A percentile compares a stretch with the other conserved stretches of the same genome.
phyloP scores from a whole-genome alignment of 2,888 invertebrate genomes.

The Thecophora atra region DNA sequence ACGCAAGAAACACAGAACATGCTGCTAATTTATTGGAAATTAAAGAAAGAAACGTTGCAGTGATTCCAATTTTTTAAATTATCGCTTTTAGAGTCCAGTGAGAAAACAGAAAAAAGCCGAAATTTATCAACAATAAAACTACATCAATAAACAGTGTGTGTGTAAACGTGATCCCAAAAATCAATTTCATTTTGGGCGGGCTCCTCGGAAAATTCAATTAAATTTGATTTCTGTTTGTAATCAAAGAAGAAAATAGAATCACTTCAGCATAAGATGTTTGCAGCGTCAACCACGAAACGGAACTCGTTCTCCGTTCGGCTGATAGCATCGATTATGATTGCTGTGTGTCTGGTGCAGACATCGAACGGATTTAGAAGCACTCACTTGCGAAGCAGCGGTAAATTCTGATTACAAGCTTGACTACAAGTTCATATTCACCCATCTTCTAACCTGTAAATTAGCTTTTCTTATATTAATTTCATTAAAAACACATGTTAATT shows the following conservation, averaged over 20 bases:
- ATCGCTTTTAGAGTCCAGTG: not conserved
- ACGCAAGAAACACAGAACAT: constrained; percentile 1
- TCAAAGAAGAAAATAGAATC: not conserved
- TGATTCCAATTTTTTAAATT: constrained; percentile 9
- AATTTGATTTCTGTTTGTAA: not conserved
- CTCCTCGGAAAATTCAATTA: not conserved
- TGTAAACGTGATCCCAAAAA: not conserved
- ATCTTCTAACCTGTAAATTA: too few species aligned
- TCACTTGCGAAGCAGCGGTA: constrained; percentile 55
- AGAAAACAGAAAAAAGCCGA: not conserved
- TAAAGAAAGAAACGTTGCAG: constrained; percentile 1
- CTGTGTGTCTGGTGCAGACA: constrained; percentile 56
- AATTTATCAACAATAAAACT: too few species aligned
- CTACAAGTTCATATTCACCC: constrained; percentile 8
- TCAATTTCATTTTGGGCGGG: not conserved
- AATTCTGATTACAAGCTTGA: constrained; percentile 44
- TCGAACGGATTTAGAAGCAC: constrained; percentile 60
- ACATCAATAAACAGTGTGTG: too few species aligned
- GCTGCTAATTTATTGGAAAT: constrained; percentile 14
- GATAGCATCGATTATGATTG: constrained; percentile 56
- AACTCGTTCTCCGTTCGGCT: constrained; percentile 42
- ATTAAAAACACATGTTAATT: too few species aligned
- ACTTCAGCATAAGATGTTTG: not conserved
- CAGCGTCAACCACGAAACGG: constrained; percentile 36
- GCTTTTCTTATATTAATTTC: too few species aligned